Evolutionary conservation across 1,140 invertebrate species (phyloP), one percentile per base, ranked within the genome.

Genomic region (Nebria ingens): DNA sequence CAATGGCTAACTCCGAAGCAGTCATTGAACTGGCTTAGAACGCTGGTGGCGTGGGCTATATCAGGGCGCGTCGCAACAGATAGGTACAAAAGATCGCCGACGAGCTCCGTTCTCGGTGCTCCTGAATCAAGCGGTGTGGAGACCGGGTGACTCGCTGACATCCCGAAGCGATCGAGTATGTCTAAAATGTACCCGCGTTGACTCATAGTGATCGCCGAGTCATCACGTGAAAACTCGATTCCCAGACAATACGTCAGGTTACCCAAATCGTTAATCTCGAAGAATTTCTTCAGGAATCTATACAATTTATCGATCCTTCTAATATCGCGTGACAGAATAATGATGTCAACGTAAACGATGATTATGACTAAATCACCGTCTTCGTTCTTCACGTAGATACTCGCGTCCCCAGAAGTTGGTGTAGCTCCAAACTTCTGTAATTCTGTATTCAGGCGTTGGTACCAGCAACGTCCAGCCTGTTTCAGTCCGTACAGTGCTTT

Each of bases 401-500:
- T 6, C 4, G 13, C 4, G 13, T 29, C 25, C 25, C 4, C 4
- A 4, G 4, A 13, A 29, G 25, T 29, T 29, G 4, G 4, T 13
- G 4, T 29, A 13, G 4, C 25, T 13, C 4, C 25, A 13, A 6
- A 6, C 13, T 29, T 13, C 13, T 29, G 25, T 13, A 29, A 29
- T 6, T 6, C 25, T 6, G 4, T 13, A 13, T 29, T 13, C 25
- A 29, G 25, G 4, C 13, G 4, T 13, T 4, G 13, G 13, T 29
- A 29, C 25, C 25, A 29, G 13, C 13, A 6, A 6, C 25, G 4
- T 6, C 25, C 13, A 29, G 25, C 25, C 25, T 29, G 25, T 29
- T 29, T 29, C 2, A 71, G 52, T 1, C 67, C 68, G 56, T 72
- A 71, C 17, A 71, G 55, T 2, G 67, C 49, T 50, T 63, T 60